Percentiles rank a stretch among this genome's conserved stretches.
phyloP scores from a whole-genome alignment of 2,797 vertebrate genomes.

The Anabacerthia variegaticeps region DNA sequence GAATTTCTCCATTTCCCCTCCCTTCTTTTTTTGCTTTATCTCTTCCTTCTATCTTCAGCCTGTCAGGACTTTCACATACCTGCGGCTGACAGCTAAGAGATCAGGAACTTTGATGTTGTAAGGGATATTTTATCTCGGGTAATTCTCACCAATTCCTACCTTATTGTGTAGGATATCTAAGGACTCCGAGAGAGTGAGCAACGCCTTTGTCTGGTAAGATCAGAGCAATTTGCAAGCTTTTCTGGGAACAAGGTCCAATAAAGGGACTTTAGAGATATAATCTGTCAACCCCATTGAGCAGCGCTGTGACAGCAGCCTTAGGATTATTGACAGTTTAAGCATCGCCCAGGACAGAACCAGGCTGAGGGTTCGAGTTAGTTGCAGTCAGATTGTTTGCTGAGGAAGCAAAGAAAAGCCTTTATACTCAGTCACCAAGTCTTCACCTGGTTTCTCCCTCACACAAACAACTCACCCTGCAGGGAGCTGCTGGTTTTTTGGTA shows the following conservation, averaged over 20 bases:
- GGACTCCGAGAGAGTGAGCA: conserved; percentile 81
- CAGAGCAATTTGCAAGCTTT: conserved; percentile 93
- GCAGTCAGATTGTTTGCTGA: not conserved
- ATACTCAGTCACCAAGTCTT: not conserved
- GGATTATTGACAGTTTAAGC: conserved; percentile 72
- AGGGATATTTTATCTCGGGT: conserved; percentile 81
- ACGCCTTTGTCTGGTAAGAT: conserved; percentile 88
- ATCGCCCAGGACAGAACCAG: conserved; percentile 49
- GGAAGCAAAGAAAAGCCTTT: not conserved
- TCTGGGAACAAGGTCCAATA: conserved; percentile 83
- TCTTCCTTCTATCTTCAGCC: conserved; percentile 70
- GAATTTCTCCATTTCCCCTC: conserved; percentile 31
- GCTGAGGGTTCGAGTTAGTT: not conserved
- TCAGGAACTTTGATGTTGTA: conserved; percentile 87
- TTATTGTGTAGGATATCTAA: conserved; percentile 80
- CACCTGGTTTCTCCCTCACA: not conserved
- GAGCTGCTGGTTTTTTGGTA: not conserved
- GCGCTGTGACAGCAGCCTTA: conserved; percentile 60
- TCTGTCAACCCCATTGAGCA: conserved; percentile 81
- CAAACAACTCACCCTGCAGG: not conserved
- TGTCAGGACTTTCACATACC: conserved; percentile 79
- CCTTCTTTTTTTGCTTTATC: conserved; percentile 71
- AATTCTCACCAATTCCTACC: conserved; percentile 85
- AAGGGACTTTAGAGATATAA: conserved; percentile 85
- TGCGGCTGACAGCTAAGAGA: conserved; percentile 78